Evolutionary conservation across 1,140 invertebrate genomes (phyloP).

Genomic region (Cotesia chilonis): DNA sequence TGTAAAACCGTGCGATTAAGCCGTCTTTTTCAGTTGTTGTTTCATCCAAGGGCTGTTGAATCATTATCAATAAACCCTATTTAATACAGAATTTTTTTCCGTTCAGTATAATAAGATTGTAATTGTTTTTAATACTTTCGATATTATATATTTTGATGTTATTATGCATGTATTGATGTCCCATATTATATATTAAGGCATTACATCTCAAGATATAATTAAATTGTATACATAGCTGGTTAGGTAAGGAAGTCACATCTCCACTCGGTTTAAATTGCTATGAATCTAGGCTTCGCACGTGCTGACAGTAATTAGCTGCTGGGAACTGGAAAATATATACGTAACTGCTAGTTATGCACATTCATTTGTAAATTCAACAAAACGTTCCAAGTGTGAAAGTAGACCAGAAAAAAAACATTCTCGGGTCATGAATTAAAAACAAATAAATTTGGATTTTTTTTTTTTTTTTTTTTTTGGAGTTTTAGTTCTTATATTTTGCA

Average conservation of each 20-base stretch:
- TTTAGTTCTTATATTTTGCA: too few relatives aligned
- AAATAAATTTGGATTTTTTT: constrained; percentile 7
- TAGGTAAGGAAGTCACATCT: constrained; percentile 24
- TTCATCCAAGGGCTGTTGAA: background rate
- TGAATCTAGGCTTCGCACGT: constrained; percentile 40
- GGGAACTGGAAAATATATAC: constrained; percentile 30
- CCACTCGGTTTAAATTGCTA: constrained; percentile 28
- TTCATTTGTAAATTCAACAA: constrained; percentile 31
- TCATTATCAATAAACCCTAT: too few relatives aligned
- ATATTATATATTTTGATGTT: too few relatives aligned
- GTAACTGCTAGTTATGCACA: constrained; percentile 24
- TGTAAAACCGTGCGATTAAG: background rate
- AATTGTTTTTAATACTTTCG: too few relatives aligned
- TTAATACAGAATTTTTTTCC: too few relatives aligned
- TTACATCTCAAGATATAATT: too few relatives aligned
- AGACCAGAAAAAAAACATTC: background rate
- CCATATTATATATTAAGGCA: too few relatives aligned
- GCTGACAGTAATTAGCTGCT: constrained; percentile 39
- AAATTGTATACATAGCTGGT: background rate
- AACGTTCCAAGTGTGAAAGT: background rate
- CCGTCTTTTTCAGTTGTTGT: background rate
- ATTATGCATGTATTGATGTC: too few relatives aligned
- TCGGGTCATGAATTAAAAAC: background rate
- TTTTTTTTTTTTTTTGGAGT: too few relatives aligned
- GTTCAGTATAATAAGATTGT: too few relatives aligned